Evolutionary conservation across 1,140 invertebrate species (phyloP), one percentile per base, ranked within the genome.

Genomic region (Rhyacophila brunnea): DNA sequence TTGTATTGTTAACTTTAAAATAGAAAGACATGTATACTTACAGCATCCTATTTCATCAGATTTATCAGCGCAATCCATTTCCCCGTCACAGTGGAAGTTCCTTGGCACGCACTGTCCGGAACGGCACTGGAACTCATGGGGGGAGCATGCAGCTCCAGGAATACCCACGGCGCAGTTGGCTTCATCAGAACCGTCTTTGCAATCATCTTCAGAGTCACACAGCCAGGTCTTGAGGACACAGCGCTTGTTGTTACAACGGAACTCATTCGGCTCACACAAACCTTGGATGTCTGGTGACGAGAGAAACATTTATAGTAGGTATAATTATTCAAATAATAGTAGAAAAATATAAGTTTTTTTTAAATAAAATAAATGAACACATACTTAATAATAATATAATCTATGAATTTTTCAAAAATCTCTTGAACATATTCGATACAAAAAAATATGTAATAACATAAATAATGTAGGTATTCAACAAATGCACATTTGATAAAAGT

Each of bases 151-250:
- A 1, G 88, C 85, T 6, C 85, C 88, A 20, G 82, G 82, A 4
- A 74, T 73, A 19, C 71, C 69, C 6, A 79, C 71, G 0, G 71
- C 77, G 66, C 90, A 93, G 60, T 83, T 81, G 44, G 77, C 71
- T 72, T 92, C 91, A 67, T 93, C 92, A 1, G 89, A 92, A n/a
- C 85, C 84, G 73, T 99, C 96, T 1, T 85, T 87, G 70, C 97
- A 99, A 74, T 99, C 96, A 68, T 93, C 85, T 61, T 97, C 93
- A 3, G 78, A 79, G 59, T 87, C 96, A 72, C 97, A 99, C 17
- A 87, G 75, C 94, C 95, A 98, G 5, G 91, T 86, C 70, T 96
- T 96, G 14, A 90, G 83, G 4, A 98, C 85, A 73, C 97, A 99
- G 60, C 89, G 86, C 46, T 87, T 87, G 71, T 95, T 97, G 36